Base-by-base conservation (phyloP, 2,797 vertebrate genomes). In the Pipistrellus pygmaeus region DNA sequence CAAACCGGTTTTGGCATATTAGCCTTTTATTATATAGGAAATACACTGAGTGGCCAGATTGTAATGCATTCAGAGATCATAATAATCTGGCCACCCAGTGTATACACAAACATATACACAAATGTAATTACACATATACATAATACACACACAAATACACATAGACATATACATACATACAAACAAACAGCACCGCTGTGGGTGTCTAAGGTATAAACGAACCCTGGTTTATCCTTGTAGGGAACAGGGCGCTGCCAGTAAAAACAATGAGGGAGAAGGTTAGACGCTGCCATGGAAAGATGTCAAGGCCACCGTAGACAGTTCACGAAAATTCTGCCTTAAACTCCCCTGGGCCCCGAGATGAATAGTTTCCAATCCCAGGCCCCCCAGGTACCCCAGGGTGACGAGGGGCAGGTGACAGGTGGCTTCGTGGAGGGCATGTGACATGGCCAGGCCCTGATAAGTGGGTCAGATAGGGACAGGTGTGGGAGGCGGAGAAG, bases 211-310 rank as follows among this genome's bases (percentile, higher is more conserved):
- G 32, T 8, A 9, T 6, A 13, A 35, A 32, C n/a, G 20, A n/a
- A 44, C n/a, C 4, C 18, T 4, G 32, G n/a, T 8, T 60, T 3
- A 10, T 2, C 12, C 35, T 15, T 17, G 8, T 8, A 41, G 48
- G 25, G 15, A 13, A 13, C 4, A 53, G 8, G 1, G 0, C 2
- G 8, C 32, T 66, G 11, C 72, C 13, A 7, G 0, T 13, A 25
- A 60, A 21, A n/a, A 51, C 51, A 20, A 7, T 0, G 6, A 44
- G 5, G 78, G 10, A 6, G 51, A 62, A 4, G 9, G 3, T 9
- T 17, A 21, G 38, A 17, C 8, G 13, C 32, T 30, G 48, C 27
- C 0, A 1, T 0, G 35, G 71, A 9, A 35, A 72, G 46, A 12
- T 1, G 53, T 57, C 77, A 46, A 5, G 30, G 68, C 21, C n/a